Evolutionary conservation across 2,888 invertebrate species (phyloP), one percentile per base, ranked within the genome.

Genomic region (Aricia artaxerxes): DNA sequence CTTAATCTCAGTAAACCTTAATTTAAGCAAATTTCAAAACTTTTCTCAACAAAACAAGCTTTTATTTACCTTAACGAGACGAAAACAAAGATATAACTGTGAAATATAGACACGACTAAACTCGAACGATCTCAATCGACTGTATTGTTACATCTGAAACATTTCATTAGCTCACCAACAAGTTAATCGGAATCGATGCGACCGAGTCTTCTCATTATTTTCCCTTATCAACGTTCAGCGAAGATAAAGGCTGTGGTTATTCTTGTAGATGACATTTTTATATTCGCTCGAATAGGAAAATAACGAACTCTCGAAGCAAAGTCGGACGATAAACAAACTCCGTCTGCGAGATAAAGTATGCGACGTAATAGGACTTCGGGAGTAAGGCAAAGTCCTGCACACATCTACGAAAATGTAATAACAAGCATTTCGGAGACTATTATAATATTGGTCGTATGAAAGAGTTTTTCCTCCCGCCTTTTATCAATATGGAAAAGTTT

Each of bases 221-320:
- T 88, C 86, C 87, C 90, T 92, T 93, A 93, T 93, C 93, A 91
- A 88, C 84, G 88, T 89, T 89, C 88, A 89, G 88, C 84, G 85
- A 82, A 92, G 90, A 93, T 91, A 91, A 92, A 92, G 88, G 88
- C 83, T 84, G 86, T 84, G 90, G 88, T 90, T 91, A 92, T 91
- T 91, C 89, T 88, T 87, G 87, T 87, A 87, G 91, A 92, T 90
- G 92, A 91, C 92, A 89, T 92, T 93, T 93, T 93, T 93, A 92
- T 92, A 91, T 92, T 88, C 69, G 88, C 89, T 89, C 87, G 90
- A 93, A 92, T 92, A 92, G 91, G 91, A 88, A 93, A 92, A 92
- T 93, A 92, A 93, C 90, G 92, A 91, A 92, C 88, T 91, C 92
- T 91, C 92, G 92, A 91, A 92, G 91, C 91, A 87, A 85, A 91